A percentile compares a stretch with the other conserved stretches of the same genome.
phyloP scores from a whole-genome alignment of 2,113 vertebrate species.

The Pachypanchax playfairii region DNA sequence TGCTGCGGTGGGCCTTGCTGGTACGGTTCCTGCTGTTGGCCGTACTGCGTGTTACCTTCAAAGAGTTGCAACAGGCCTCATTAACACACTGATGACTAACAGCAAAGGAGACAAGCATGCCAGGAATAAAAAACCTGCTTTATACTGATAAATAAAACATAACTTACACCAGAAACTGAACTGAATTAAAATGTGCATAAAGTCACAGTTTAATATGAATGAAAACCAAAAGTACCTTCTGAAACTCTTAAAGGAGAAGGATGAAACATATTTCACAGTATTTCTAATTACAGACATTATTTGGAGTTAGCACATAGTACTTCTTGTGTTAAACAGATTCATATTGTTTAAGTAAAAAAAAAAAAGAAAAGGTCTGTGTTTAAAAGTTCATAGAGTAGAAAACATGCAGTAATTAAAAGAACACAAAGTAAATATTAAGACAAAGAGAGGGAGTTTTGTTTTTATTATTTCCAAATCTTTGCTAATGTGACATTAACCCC shows the following conservation, averaged over 20 bases:
- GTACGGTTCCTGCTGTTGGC: slow-evolving; percentile 95
- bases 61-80: slow-evolving; percentile 39
- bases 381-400: slow-evolving; percentile 39
- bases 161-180: no score
- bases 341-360: no score
- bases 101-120: background rate
- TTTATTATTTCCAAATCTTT: background rate
- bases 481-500: no score
- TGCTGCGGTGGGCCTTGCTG: slow-evolving; percentile 94
- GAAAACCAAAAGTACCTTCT: no score
- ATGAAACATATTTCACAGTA: no score
- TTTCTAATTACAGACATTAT: no score
- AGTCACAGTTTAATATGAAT: no score
- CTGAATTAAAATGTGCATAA: background rate
- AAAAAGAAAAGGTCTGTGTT: background rate
- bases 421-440: slow-evolving; percentile 61
- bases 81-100: slow-evolving; percentile 30
- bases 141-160: no score
- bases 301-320: no score
- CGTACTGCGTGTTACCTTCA: slow-evolving; percentile 93
- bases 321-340: no score
- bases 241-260: no score
- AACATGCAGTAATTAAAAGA: slow-evolving; percentile 44
- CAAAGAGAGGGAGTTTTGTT: slow-evolving; percentile 37
- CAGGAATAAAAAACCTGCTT: no score